Evolutionary conservation across 1,140 invertebrate genomes (phyloP).

Genomic region (Drosophila ironensis): DNA sequence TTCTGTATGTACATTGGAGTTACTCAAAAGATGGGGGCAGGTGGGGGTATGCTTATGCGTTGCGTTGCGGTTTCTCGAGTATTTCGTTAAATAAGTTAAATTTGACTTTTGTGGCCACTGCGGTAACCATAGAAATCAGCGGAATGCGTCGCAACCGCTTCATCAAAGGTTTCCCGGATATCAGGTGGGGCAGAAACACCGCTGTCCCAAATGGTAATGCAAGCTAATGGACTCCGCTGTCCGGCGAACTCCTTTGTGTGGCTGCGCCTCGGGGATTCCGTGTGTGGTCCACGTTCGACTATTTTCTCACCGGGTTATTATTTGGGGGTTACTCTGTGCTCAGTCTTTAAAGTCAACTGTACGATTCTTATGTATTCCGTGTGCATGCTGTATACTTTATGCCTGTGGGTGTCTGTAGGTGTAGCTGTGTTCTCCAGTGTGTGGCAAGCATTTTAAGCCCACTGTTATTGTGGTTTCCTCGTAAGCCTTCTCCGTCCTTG

Average conservation of each 20-base stretch:
- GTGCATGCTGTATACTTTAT: constrained; percentile 33
- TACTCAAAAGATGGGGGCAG: constrained; percentile 20
- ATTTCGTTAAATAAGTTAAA: constrained; percentile 74
- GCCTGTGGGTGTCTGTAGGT: background rate
- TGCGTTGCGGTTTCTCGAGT: constrained; percentile 37
- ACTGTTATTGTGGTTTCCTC: constrained; percentile 54
- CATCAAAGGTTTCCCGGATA: constrained; percentile 22
- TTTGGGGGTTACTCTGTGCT: constrained; percentile 40
- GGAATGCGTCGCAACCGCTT: constrained; percentile 16
- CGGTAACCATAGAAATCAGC: constrained; percentile 22
- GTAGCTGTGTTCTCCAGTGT: constrained; percentile 19
- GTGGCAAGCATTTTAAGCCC: constrained; percentile 73
- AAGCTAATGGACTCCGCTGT: constrained; percentile 7
- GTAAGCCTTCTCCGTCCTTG: constrained; percentile 20
- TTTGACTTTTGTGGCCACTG: constrained; percentile 57
- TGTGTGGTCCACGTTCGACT: constrained; percentile 17
- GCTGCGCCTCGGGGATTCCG: too few species aligned
- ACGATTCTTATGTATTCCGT: constrained; percentile 50
- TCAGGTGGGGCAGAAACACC: background rate
- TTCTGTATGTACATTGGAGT: constrained; percentile 49
- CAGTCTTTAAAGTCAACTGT: constrained; percentile 74
- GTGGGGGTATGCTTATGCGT: background rate
- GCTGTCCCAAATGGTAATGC: background rate
- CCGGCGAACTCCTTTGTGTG: constrained; percentile 1
- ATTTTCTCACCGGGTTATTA: constrained; percentile 28